Base-by-base conservation (phyloP, 2,113 vertebrate species). In the Neogobius melanostomus region DNA sequence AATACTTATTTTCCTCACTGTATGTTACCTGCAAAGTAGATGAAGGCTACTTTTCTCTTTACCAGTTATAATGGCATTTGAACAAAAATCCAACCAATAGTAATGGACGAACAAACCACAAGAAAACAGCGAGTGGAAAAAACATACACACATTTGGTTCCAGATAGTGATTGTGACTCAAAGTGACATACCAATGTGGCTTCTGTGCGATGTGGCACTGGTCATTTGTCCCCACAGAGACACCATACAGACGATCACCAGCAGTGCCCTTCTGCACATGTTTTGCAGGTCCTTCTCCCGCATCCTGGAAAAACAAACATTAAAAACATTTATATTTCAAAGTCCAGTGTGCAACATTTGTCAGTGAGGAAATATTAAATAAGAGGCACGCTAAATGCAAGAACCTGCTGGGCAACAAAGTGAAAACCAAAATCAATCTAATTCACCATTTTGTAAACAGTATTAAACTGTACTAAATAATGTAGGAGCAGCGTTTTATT, bases 221-320 rank as follows among this genome's bases (percentile, higher is more conserved):
- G 91, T 93, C 90, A 96, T 89, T 79, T 94, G 92, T 91, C 94
- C 95, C 94, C 94, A 95, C 64, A 96, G 91, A 16, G 91, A 94
- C 90, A 93, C 88, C 91, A 96, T 91, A 90, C 94, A 96, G 87
- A 96, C 82, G 82, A 92, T 91, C 90, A 96, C 90, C 91, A 96
- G 91, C 17, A 96, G 91, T 82, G 91, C 85, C 92, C 92, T 92
- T 93, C 85, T 95, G 90, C 93, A 94, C 92, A 93, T 87, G 82
- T 91, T 94, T 88, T 86, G 93, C 75, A 94, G 74, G 74, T 95
- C 94, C 81, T 90, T 92, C 87, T 94, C 94, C 90, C 85, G 94
- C 95, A 96, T 96, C 90, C 95, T 96, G 82, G 28, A 4, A 53
- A 69, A 71, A 73, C 17, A 6, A 28, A 0, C 67, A 68, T 54